Evolutionary conservation across 2,113 vertebrate genomes (phyloP).

Genomic region (Thryonomys swinderianus): DNA sequence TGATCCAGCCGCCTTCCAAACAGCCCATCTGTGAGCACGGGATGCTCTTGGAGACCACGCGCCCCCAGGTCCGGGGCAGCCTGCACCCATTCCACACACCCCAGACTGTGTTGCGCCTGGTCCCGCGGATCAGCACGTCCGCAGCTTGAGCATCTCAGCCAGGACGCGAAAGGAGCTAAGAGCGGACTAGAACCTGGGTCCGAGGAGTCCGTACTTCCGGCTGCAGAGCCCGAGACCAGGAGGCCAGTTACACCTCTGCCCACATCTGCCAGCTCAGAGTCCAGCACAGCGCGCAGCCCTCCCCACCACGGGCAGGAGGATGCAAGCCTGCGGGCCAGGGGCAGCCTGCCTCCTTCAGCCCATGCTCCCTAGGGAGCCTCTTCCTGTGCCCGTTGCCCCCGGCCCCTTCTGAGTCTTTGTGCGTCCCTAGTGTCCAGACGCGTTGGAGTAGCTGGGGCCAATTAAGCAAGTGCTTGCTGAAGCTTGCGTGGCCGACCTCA

Average conservation of each 20-base stretch:
- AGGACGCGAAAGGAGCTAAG: not conserved
- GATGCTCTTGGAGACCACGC: too few relatives aligned
- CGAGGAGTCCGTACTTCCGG: not conserved
- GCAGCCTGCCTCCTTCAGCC: fast-evolving
- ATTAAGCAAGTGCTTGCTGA: not conserved
- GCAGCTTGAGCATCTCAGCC: not conserved
- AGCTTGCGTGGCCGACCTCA: conserved; percentile 34
- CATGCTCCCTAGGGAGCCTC: not conserved
- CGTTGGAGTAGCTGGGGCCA: conserved; percentile 29
- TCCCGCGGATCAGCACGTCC: fast-evolving
- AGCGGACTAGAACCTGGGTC: not conserved
- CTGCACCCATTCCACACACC: too few relatives aligned
- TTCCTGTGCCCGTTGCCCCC: not conserved
- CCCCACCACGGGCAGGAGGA: not conserved
- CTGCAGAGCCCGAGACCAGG: not conserved
- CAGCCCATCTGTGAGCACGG: not conserved
- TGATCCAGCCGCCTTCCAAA: not conserved
- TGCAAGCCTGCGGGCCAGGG: fast-evolving
- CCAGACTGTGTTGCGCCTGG: too few relatives aligned
- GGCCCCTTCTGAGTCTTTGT: not conserved
- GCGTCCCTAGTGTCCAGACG: conserved; percentile 27
- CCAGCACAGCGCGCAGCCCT: not conserved
- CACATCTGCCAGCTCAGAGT: conserved; percentile 10
- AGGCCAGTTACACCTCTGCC: not conserved
- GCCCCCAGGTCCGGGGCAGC: too few relatives aligned